phyloP scores from a whole-genome alignment of 2,888 invertebrate species.

The Eledona agricola region DNA sequence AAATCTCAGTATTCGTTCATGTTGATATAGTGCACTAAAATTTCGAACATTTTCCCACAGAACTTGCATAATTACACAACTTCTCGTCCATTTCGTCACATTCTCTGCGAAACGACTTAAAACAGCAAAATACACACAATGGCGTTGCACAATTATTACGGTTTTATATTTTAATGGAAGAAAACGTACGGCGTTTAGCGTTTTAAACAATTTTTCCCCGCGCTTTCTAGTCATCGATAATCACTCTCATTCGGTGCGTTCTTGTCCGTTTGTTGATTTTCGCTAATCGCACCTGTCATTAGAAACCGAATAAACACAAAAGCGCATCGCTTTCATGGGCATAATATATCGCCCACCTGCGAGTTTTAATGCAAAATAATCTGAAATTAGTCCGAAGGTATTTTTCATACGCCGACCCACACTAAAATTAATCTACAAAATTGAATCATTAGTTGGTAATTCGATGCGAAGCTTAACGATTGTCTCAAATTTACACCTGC shows the following conservation, averaged over 20 bases:
- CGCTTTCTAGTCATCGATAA: conserved; percentile 20
- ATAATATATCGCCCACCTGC: conserved; percentile 50
- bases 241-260: conserved; percentile 1
- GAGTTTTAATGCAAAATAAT: conserved; percentile 34
- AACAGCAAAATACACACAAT: too few relatives aligned
- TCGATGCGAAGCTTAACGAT: conserved; percentile 28
- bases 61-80: too few relatives aligned
- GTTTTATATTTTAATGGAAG: too few relatives aligned
- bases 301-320: conserved; percentile 21
- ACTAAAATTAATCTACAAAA: conserved; percentile 40
- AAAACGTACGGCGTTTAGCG: background rate
- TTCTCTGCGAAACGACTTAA: too few relatives aligned
- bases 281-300: conserved; percentile 25
- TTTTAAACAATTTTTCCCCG: conserved; percentile 8
- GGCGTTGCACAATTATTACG: too few relatives aligned
- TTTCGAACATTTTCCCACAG: too few relatives aligned
- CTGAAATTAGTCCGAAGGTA: conserved; percentile 19
- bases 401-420: conserved; percentile 17
- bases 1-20: too few relatives aligned
- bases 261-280: conserved; percentile 21
- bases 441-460: conserved; percentile 38
- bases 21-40: too few relatives aligned
- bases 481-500: conserved; percentile 43
- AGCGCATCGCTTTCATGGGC: conserved; percentile 19
- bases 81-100: too few relatives aligned